Conservation (phyloP, 2,797 vertebrate species). For the Pipistrellus pipistrellus region DNA sequence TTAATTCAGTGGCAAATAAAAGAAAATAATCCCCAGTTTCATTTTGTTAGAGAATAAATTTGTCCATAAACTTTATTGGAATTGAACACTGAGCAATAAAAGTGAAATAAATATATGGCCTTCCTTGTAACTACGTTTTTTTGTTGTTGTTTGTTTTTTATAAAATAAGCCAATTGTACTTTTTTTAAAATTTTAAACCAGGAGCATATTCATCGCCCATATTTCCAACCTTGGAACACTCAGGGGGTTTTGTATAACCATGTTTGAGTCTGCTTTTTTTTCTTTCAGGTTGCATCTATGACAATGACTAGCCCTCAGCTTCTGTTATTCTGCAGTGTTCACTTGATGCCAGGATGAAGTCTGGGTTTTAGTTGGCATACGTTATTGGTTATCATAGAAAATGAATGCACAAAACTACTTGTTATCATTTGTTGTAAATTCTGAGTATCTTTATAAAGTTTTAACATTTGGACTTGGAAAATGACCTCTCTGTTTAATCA, state of each 20-base stretch:
- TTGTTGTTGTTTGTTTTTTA: neutral
- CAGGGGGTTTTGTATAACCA: neutral
- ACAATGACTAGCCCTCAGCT: conserved; percentile 90
- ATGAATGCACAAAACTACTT: conserved; percentile 44
- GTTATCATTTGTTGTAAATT: conserved; percentile 34
- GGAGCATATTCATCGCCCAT: neutral
- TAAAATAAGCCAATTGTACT: conserved; percentile 1
- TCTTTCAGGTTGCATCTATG: conserved; percentile 94
- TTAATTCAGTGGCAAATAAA: neutral
- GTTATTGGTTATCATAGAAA: neutral
- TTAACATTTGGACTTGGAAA: conserved; percentile 51
- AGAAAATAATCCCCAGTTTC: conserved; percentile 40
- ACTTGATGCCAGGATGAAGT: conserved; percentile 12
- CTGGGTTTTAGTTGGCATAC: conserved; percentile 30
- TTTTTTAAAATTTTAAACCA: neutral
- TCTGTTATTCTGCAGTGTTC: neutral
- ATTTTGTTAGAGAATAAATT: conserved; percentile 53
- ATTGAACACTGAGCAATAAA: neutral
- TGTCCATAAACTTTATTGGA: conserved; percentile 12
- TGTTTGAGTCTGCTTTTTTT: conserved; percentile 73
- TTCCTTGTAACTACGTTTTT: conserved; percentile 41
- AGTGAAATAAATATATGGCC: neutral
- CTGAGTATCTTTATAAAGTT: conserved; percentile 53
- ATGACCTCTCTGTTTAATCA: neutral
- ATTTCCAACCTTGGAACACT: conserved; percentile 3